phyloP scores from a whole-genome alignment of 1,140 invertebrate genomes.

The Cyclina sinensis region DNA sequence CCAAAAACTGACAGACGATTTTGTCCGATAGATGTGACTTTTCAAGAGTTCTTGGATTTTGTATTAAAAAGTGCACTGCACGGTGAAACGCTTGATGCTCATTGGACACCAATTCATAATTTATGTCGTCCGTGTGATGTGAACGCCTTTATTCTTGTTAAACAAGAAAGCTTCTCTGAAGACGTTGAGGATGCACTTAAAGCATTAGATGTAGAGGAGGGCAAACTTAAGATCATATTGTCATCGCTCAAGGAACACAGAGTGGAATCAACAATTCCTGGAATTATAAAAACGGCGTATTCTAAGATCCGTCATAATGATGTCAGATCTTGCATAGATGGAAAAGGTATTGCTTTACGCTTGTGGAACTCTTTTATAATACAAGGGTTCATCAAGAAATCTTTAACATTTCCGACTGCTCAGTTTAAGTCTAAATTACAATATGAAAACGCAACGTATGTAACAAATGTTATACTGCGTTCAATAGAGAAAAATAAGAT shows the following conservation, averaged over 20 bases:
- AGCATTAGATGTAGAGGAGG: neutral
- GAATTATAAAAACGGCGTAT: constrained; percentile 12
- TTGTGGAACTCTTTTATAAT: constrained; percentile 60
- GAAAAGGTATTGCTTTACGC: neutral
- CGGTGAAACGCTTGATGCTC: neutral
- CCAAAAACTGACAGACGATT: neutral
- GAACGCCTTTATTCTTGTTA: constrained; percentile 41
- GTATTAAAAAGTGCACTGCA: neutral
- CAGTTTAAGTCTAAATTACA: neutral
- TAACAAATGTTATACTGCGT: neutral
- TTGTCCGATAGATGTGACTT: neutral
- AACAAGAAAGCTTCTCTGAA: constrained; percentile 62
- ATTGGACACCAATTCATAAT: constrained; percentile 40
- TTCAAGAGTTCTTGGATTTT: constrained; percentile 29
- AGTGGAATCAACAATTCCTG: constrained; percentile 11
- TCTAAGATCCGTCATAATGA: neutral
- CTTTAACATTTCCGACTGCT: neutral
- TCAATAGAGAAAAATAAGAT: neutral
- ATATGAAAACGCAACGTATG: neutral
- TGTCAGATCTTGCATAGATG: constrained; percentile 7
- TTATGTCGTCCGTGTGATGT: constrained; percentile 55
- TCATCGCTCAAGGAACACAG: neutral
- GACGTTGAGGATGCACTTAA: constrained; percentile 46
- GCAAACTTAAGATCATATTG: neutral
- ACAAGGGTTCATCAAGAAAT: constrained; percentile 51